Base-by-base conservation (phyloP, 2,113 vertebrate genomes). In the Cranoglanis bouderius region DNA sequence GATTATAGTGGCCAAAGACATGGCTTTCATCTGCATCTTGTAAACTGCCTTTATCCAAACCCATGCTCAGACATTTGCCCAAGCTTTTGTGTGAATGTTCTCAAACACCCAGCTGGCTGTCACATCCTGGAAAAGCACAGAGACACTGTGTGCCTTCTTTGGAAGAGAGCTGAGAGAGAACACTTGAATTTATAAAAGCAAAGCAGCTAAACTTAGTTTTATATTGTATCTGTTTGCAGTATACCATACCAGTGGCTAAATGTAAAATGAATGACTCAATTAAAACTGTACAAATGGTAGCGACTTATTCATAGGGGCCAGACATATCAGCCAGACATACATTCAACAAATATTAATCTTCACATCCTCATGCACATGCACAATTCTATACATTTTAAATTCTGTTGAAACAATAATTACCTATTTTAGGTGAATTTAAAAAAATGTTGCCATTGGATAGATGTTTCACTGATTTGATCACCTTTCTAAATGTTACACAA, bases 1-100 rank as follows among this genome's bases (percentile, higher is more conserved):
- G 92, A 96, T 95, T 96, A 96, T 90, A 89, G 88, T 38, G 92
- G 90, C 91, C 92, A 94, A 92, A 94, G 93, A 95, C 93, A 88
- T 82, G 90, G 92, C 89, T 91, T 90, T 93, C 82, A 88, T 92
- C 92, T 91, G 90, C 90, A 93, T 94, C 91, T 92, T 91, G 90
- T 53, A 90, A 91, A 88, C 93, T 92, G 91, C 87, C 91, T 91
- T 67, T 55, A 89, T 74, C 78, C 78, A 32, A 90, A 88, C 92
- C 93, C 91, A 82, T 88, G 92, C 90, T 90, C 83, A 88, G 88
- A 91, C 90, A 92, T 92, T 93, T 91, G 88, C 63, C 12, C 57
- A 46, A 63, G 65, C 85, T 89, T 90, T 84, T 77, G 32, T 90
- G 90, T 86, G 63, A 90, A 75, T 88, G 89, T 88, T 83, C 24